Evolutionary conservation across 2,888 invertebrate genomes (phyloP), one percentile per base, ranked within the genome.

Genomic region (Drosophila formosana): DNA sequence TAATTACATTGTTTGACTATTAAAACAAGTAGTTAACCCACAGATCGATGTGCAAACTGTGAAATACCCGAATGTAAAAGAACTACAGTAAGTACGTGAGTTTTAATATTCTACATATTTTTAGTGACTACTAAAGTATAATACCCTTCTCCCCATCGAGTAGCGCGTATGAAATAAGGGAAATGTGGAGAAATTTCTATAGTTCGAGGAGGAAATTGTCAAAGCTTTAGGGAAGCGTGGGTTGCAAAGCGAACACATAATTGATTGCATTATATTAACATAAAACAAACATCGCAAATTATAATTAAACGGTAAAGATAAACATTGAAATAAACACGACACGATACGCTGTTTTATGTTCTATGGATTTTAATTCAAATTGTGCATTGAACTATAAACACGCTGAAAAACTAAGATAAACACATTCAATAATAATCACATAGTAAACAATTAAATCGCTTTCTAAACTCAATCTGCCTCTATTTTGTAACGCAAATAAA

Each of bases 181-280:
- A 32, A 13, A 13, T 2, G 11, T 9, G n/a, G n/a, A 41, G 9
- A 2, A 18, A 26, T 45, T n/a, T 5, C 2, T 30, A 9, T 5
- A 65, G 28, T 45, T 39, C 1, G 47, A 30, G 56, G 46, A 28
- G 39, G 41, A 18, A 66, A 26, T 34, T 7, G 13, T 32, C 39
- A 62, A 45, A 41, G 13, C 13, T 46, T 30, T n/a, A 26, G 18
- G 39, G 57, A 63, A 46, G 5, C 13, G 30, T 32, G 25, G 26
- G 39, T 30, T 46, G 7, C 45, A 34, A 43, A 50, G 26, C 43
- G 45, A 32, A 68, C 61, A 53, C 53, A 80, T 68, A 75, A 79
- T 77, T 84, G 70, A 82, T 80, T 75, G 64, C 66, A 74, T 66
- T 66, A 65, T 75, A 89, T 79, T 79, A 82, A 82, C 72, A 77